These are phyloP conservation scores for Ametastegia equiseti DNA, from an alignment of 2,888 invertebrate genomes.

Conservation along the genomic window DNA sequence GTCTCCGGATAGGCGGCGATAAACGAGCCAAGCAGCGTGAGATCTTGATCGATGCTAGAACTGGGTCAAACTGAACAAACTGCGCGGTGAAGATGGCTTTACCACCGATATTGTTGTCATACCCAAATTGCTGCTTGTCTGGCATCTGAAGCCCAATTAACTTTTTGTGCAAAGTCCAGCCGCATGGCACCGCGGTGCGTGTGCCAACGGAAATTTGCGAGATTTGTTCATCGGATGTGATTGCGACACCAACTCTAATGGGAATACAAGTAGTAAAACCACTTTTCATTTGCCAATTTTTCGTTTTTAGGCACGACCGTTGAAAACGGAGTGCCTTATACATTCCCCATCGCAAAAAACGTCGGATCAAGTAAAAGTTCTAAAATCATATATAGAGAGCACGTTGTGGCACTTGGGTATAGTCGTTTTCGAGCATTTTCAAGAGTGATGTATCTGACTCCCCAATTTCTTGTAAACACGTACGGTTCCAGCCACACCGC, in stretches of 20 bases:
- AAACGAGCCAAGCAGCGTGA: constrained; percentile 40
- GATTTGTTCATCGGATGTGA: background rate
- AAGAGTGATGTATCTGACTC: no score
- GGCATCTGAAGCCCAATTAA: constrained; percentile 43
- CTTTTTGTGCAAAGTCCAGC: constrained; percentile 16
- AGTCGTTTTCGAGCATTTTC: no score
- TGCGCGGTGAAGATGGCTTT: constrained; percentile 24
- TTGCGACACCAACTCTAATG: background rate
- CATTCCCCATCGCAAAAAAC: no score
- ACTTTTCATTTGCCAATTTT: background rate
- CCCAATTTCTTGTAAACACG: no score
- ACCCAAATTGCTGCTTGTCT: constrained; percentile 48
- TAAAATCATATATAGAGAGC: no score
- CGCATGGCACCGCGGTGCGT: background rate
- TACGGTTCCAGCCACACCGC: no score
- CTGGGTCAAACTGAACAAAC: constrained; percentile 46
- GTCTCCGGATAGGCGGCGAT: constrained; percentile 44
- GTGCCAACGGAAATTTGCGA: constrained; percentile 5
- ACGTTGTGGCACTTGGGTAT: no score
- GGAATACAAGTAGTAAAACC: background rate
- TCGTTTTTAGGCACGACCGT: background rate
- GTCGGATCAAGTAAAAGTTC: no score
- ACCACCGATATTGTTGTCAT: constrained; percentile 48
- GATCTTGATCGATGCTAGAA: constrained; percentile 45
- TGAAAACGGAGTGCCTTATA: no score